These are phyloP conservation scores for Apostichopus japonicus DNA, from an alignment of 35 echinoderm and acorn worm genomes.

Conservation along the genomic window DNA sequence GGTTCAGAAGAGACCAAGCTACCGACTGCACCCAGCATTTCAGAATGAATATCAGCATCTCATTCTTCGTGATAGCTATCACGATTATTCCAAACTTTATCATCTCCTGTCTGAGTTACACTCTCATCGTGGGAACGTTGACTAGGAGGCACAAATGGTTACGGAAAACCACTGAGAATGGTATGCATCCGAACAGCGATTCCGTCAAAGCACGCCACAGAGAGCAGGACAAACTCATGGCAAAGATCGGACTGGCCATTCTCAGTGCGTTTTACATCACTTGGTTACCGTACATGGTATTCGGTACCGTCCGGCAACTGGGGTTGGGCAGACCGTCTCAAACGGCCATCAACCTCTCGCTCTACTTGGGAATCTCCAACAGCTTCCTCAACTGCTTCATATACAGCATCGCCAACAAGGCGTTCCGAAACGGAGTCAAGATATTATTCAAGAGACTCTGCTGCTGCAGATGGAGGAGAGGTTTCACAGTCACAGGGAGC, in stretches of 20 bases:
- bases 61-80: slow-evolving; percentile 65
- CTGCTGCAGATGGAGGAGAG: neutral
- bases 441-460: slow-evolving; percentile 6
- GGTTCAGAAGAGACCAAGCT: slow-evolving; percentile 3
- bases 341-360: slow-evolving; percentile 50
- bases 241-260: slow-evolving; percentile 74
- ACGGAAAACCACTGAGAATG: neutral
- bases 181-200: slow-evolving; percentile 5
- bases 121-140: slow-evolving; percentile 53
- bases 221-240: slow-evolving; percentile 70
- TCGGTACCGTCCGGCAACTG: slow-evolving; percentile 46
- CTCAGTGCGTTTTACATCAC: slow-evolving; percentile 86
- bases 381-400: slow-evolving; percentile 88
- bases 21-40: slow-evolving; percentile 52
- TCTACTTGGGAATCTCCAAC: slow-evolving; percentile 78
- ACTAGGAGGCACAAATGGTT: slow-evolving; percentile 40
- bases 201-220: slow-evolving; percentile 23
- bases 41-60: slow-evolving; percentile 66
- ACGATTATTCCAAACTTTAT: slow-evolving; percentile 73
- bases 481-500: neutral
- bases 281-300: slow-evolving; percentile 71
- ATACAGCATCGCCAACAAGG: slow-evolving; percentile 81
- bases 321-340: neutral
- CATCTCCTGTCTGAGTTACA: slow-evolving; percentile 66
- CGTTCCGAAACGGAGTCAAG: slow-evolving; percentile 59